Percentiles rank a stretch among this genome's conserved stretches.
Conservation (phyloP, 2,888 invertebrate genomes). For the Chrysodeixis includens region DNA sequence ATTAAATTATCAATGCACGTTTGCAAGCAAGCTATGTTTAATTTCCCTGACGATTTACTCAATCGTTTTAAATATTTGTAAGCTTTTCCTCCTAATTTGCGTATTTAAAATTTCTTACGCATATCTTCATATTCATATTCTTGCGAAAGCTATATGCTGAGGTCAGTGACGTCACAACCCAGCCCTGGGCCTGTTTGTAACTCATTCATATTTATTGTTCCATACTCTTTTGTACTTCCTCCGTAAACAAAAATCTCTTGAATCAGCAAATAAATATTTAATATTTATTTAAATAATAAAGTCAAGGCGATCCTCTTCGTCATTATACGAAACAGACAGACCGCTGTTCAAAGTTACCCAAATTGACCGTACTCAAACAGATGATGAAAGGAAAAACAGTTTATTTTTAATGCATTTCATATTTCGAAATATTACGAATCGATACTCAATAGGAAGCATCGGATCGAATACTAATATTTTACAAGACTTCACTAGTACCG, state of each 20-base stretch:
- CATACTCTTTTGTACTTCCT: conserved; percentile 8
- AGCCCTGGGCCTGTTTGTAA: neutral
- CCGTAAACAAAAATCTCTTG: conserved; percentile 21
- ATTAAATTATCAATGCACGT: no score
- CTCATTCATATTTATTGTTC: neutral
- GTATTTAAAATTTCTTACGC: neutral
- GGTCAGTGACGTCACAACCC: conserved; percentile 10
- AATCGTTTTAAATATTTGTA: no score
- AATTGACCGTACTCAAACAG: no score
- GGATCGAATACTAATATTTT: no score
- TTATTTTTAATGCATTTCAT: no score
- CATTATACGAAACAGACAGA: no score
- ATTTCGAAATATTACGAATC: no score
- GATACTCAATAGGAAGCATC: no score
- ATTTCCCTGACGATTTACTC: no score
- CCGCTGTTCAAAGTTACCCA: no score
- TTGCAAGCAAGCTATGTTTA: no score
- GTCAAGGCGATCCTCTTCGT: conserved; percentile 37
- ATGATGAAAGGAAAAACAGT: no score
- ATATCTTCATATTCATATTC: conserved; percentile 5
- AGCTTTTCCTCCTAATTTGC: neutral
- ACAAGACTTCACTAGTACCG: neutral
- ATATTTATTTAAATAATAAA: conserved; percentile 14
- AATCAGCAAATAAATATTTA: conserved; percentile 19
- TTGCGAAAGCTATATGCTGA: conserved; percentile 8